Base-by-base conservation (phyloP, 1,140 invertebrate species). In the Hyles vespertilio region DNA sequence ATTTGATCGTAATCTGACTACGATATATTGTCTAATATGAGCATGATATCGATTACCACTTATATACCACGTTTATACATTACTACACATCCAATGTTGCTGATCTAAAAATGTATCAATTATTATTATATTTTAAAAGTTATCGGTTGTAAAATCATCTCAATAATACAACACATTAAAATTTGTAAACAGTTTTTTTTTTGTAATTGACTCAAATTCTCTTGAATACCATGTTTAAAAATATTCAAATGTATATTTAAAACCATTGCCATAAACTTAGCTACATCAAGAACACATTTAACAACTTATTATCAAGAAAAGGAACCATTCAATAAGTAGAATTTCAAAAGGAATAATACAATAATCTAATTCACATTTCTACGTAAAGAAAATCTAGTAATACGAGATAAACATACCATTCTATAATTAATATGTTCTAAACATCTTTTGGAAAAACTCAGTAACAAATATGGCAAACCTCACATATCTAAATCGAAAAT, bases 401-500 rank as follows among this genome's bases (percentile, higher is more conserved):
- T 51, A 34, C 50, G 50, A 5, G 50, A 51, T 34, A 51, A 10
- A 51, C 3, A 50, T 9, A 12, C 4, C 6, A 32, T 34, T 34
- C 22, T 12, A 8, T 33, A 6, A 51, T 43, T 11, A 60, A 59
- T 55, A 62, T 53, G 46, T 56, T 60, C 49, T 51, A 54, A 61
- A 61, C n/a, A 43, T 51, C 32, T 43, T 48, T 51, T 44, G 9
- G 62, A 63, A 36, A 62, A 57, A 52, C 44, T 58, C 59, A 58
- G 63, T 57, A 58, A 33, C 40, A 56, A 57, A 60, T 64, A 77
- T 70, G 61, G 66, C 65, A 68, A 64, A 65, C 54, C 74, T 89
- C 77, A 90, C 87, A 90, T 90, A 65, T 90, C 89, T 62, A 90
- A 83, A 79, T 90, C 88, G 70, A 90, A 90, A 74, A 90, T 89